Percentiles rank a stretch among this genome's conserved stretches.
phyloP scores from a whole-genome alignment of 2,113 vertebrate species.

The Lepus europaeus region DNA sequence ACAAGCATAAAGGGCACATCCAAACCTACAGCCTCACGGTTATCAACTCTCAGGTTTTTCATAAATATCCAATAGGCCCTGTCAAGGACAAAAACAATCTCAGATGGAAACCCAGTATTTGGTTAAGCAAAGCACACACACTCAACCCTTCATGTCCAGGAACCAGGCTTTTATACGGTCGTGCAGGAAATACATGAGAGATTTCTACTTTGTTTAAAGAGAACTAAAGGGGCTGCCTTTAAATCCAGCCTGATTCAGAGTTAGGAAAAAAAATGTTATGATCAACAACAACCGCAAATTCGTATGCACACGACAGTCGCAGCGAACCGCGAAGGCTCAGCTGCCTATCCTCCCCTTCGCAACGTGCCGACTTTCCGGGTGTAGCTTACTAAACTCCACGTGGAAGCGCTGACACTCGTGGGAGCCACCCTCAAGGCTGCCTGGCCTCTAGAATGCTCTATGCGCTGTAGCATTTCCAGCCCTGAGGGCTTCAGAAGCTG shows the following conservation, averaged over 20 bases:
- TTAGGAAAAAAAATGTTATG: neutral
- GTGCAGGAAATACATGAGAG: slow-evolving; percentile 20
- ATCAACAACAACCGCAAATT: neutral
- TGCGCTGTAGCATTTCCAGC: neutral
- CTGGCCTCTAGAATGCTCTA: neutral
- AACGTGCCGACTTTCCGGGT: neutral
- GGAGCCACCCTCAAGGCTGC: neutral
- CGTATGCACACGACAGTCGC: neutral
- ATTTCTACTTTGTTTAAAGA: slow-evolving; percentile 63
- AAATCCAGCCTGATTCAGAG: neutral
- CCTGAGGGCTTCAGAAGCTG: neutral
- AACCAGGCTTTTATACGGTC: slow-evolving; percentile 38
- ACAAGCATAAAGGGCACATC: slow-evolving; percentile 80
- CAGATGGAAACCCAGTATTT: slow-evolving; percentile 77
- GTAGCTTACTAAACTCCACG: rapidly evolving
- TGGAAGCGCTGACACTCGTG: neutral
- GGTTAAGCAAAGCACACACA: slow-evolving; percentile 74
- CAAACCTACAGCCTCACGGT: slow-evolving; percentile 73
- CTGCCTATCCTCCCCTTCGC: no score
- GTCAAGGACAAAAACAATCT: slow-evolving; percentile 83
- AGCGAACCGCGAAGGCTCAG: neutral
- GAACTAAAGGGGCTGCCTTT: slow-evolving; percentile 48
- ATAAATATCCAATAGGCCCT: slow-evolving; percentile 83
- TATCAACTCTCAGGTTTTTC: slow-evolving; percentile 81
- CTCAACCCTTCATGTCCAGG: slow-evolving; percentile 64